These are phyloP conservation scores for Chionis minor DNA, from an alignment of 2,113 vertebrate species.

Conservation along the genomic window DNA sequence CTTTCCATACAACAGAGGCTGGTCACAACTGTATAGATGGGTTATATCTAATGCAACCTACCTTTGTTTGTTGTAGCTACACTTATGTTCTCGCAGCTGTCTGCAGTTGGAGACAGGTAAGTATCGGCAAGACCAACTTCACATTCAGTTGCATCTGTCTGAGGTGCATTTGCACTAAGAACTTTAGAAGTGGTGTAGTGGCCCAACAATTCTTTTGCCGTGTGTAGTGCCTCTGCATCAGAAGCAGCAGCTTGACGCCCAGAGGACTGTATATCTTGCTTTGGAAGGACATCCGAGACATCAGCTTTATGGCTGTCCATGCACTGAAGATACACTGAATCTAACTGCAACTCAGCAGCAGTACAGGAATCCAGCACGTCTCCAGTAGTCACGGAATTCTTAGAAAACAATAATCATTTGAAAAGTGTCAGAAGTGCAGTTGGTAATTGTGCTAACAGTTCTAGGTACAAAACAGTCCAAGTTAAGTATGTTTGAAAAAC, in stretches of 20 bases:
- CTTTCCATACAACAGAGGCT: background rate
- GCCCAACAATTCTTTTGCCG: conserved; percentile 59
- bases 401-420: background rate
- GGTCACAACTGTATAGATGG: background rate
- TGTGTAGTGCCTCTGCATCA: background rate
- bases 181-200: conserved; percentile 17
- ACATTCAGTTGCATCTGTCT: conserved; percentile 21
- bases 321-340: conserved; percentile 65
- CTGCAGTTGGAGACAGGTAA: conserved; percentile 78
- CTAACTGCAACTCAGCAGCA: conserved; percentile 20
- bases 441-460: background rate
- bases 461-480: background rate
- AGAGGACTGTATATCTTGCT: conserved; percentile 57
- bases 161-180: conserved; percentile 6
- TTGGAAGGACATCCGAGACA: background rate
- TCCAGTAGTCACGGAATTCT: conserved; percentile 68
- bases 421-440: background rate
- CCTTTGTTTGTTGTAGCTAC: conserved; percentile 20
- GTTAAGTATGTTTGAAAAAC: background rate
- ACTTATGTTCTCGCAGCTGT: conserved; percentile 41
- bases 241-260: conserved; percentile 58
- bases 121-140: conserved; percentile 69
- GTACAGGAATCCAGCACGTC: background rate
- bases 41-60: conserved; percentile 5
- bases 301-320: conserved; percentile 9